A percentile compares a stretch with the other conserved stretches of the same genome.
These are phyloP conservation scores for Diceros bicornis DNA, from an alignment of 2,797 vertebrate species.

Conservation along the genomic window DNA sequence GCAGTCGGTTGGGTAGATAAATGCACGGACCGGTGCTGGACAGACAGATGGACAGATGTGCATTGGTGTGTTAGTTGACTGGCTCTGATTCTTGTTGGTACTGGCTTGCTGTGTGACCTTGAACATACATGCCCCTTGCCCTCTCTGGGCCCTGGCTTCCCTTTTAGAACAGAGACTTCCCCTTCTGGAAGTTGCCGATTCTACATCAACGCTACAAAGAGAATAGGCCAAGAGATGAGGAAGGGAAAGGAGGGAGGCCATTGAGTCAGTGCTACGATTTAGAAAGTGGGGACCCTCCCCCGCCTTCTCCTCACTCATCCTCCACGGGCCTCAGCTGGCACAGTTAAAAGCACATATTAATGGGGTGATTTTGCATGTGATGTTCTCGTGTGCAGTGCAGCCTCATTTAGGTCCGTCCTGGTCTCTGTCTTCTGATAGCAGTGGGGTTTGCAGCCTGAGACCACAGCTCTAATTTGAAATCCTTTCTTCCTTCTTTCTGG, in stretches of 20 bases:
- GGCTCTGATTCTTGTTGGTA: background rate
- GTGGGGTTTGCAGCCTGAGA: too few species aligned
- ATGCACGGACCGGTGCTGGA: background rate
- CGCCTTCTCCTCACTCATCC: background rate
- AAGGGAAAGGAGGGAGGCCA: too few species aligned
- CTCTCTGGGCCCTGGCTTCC: background rate
- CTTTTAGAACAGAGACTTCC: background rate
- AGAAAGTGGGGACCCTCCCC: background rate
- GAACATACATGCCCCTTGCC: background rate
- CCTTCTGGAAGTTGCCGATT: background rate
- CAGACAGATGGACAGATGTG: background rate
- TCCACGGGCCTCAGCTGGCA: background rate
- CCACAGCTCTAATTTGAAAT: background rate
- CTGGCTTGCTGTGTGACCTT: background rate
- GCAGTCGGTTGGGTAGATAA: background rate
- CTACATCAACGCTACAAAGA: background rate
- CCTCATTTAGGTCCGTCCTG: background rate
- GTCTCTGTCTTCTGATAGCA: background rate
- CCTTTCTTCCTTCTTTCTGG: conserved; percentile 1
- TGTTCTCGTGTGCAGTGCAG: background rate
- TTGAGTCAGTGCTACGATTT: background rate
- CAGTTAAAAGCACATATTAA: background rate
- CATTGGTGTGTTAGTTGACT: background rate
- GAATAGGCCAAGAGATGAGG: background rate
- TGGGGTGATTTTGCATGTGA: fast-evolving